Conservation (phyloP, 2,113 vertebrate species). For the Mobula birostris region DNA sequence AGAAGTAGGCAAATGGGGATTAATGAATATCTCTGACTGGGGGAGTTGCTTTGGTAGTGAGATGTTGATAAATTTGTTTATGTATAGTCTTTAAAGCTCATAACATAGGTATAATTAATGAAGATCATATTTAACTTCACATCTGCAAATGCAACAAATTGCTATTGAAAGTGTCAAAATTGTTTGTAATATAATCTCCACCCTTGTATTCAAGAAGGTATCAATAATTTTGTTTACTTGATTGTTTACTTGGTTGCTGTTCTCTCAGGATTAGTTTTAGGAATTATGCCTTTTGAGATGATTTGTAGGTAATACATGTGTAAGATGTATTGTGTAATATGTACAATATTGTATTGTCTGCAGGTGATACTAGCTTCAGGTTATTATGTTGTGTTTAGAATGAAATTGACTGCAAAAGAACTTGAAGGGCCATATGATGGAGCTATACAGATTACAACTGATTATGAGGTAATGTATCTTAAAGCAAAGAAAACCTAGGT, state of each 20-base stretch:
- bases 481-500: background rate
- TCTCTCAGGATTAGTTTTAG: background rate
- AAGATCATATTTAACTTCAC: background rate
- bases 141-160: background rate
- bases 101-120: background rate
- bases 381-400: constrained; percentile 85
- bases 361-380: constrained; percentile 86
- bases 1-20: too few species aligned
- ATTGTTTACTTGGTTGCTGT: background rate
- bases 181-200: background rate
- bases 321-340: background rate
- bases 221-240: background rate
- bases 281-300: background rate
- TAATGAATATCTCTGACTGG: too few species aligned
- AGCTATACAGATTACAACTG: constrained; percentile 89
- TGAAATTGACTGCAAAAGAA: constrained; percentile 78
- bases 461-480: constrained; percentile 76
- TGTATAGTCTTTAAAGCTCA: background rate
- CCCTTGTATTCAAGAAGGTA: too few species aligned
- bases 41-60: too few species aligned
- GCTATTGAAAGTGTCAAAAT: background rate
- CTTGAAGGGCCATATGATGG: constrained; percentile 88
- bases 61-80: background rate
- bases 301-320: too few species aligned
- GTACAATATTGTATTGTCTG: constrained; percentile 33